Base-by-base conservation (phyloP, 2,888 invertebrate species). In the Blastobasis adustella region DNA sequence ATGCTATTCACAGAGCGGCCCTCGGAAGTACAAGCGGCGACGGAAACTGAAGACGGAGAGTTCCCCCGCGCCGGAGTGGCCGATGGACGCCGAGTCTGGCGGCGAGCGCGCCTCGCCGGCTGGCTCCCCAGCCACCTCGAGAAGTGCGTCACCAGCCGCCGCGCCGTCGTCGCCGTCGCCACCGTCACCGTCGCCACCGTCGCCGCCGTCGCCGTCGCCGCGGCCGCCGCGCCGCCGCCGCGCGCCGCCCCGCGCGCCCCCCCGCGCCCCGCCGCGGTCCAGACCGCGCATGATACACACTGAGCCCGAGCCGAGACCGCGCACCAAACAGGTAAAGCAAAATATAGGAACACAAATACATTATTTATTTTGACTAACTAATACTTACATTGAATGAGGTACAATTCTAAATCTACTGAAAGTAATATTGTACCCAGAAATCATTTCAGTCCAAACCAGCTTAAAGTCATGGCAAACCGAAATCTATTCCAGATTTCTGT, bases 271-370 rank as follows among this genome's bases (percentile, higher is more conserved):
- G 49, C 71, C 76, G 54, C 82, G 88, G 6, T 85, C 91, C 1
- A 87, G 93, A 39, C 93, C 94, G 4, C 92, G 92, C 67, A 94
- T 94, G 94, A 94, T 94, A 61, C 94, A 94, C 71, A 94, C 94
- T 0, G 92, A 93, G 68, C 23, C 23, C 23, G 93, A 47, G 51
- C 85, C 89, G 41, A 70, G 90, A 7, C 91, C 92, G 1, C 79
- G 92, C 52, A 92, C 91, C 44, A 93, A 93, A 67, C 93, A 93
- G 69, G 92, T 92, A 40, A 52, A 50, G 63, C 90, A 90, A 47
- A 36, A 10, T 44, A 8, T 6, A 23, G 23, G 23, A 23, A 23
- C 23, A 23, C 23, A 23, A 23, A 23, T 1, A 23, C 23, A 23
- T 23, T 23, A 23, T 23, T 23, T 23, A 23, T 23, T 23, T 23